A percentile compares a stretch with the other conserved stretches of the same genome.
These are phyloP conservation scores for Bovichtus variegatus DNA, from an alignment of 2,797 vertebrate species.

Conservation along the genomic window DNA sequence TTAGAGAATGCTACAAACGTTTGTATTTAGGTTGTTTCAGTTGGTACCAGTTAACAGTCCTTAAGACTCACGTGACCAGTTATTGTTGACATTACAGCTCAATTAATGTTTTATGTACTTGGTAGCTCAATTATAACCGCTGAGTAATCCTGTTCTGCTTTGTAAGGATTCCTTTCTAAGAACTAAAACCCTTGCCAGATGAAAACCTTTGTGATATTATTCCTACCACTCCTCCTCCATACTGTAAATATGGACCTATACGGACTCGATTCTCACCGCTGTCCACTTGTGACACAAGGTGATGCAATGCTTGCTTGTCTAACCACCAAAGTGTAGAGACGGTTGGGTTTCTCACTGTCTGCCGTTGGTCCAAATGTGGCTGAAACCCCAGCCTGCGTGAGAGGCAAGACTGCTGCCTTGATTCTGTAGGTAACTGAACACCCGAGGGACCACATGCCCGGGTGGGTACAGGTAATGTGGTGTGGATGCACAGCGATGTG, in stretches of 20 bases:
- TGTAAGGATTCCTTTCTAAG: constrained; percentile 44
- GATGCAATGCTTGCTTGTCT: constrained; percentile 70
- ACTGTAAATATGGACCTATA: constrained; percentile 63
- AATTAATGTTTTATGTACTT: constrained; percentile 30
- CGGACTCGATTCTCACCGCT: constrained; percentile 55
- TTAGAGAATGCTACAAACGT: neutral
- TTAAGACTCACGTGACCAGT: constrained; percentile 20
- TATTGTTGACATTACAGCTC: constrained; percentile 21
- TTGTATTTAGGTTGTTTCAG: constrained; percentile 8
- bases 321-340: constrained; percentile 51
- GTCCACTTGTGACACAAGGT: constrained; percentile 64
- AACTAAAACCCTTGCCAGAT: constrained; percentile 49
- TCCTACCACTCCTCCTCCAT: constrained; percentile 29
- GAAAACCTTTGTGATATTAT: constrained; percentile 49
- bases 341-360: constrained; percentile 69
- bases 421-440: constrained; percentile 70
- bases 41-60: constrained; percentile 14
- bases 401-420: constrained; percentile 74
- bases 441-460: constrained; percentile 45
- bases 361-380: constrained; percentile 70
- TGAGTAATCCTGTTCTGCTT: constrained; percentile 48
- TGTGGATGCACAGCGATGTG: constrained; percentile 25
- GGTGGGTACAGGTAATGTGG: constrained; percentile 41
- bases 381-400: constrained; percentile 66
- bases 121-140: constrained; percentile 27